A percentile compares a stretch with the other conserved stretches of the same genome.
Evolutionary conservation across 1,140 invertebrate species (phyloP).

Genomic region (Dendrolimus kikuchii): DNA sequence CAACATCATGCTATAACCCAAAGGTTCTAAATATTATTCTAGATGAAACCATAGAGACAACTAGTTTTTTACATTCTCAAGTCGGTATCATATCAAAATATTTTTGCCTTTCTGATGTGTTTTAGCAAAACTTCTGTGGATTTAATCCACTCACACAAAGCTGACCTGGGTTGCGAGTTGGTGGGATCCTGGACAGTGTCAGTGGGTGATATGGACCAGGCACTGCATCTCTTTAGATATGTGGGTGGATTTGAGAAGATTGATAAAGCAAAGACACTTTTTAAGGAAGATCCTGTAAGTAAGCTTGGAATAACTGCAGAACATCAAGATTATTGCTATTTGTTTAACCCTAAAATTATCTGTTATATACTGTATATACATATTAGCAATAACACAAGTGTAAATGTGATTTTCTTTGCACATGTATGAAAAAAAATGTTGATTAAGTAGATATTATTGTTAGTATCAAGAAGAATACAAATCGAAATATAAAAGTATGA

Average conservation of each 20-base stretch:
- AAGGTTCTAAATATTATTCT: no score
- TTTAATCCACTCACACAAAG: constrained; percentile 82
- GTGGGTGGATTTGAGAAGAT: constrained; percentile 92
- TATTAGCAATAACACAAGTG: background rate
- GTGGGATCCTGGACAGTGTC: constrained; percentile 92
- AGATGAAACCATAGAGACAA: no score
- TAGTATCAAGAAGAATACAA: no score
- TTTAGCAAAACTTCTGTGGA: constrained; percentile 86
- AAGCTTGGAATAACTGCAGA: background rate
- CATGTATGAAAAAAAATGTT: no score
- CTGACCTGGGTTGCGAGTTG: constrained; percentile 81
- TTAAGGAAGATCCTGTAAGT: constrained; percentile 81
- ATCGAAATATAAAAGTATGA: no score
- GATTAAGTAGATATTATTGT: no score
- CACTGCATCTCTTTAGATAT: constrained; percentile 95
- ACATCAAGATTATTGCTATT: background rate
- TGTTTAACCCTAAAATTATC: background rate
- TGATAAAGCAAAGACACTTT: constrained; percentile 82
- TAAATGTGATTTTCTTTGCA: background rate
- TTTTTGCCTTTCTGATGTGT: constrained; percentile 10
- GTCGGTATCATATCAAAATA: background rate
- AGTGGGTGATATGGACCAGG: constrained; percentile 98
- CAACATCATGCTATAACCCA: no score
- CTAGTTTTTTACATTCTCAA: no score
- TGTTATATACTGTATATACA: no score